phyloP scores from a whole-genome alignment of 1,140 invertebrate species.

The Parasteatoda tepidariorum region DNA sequence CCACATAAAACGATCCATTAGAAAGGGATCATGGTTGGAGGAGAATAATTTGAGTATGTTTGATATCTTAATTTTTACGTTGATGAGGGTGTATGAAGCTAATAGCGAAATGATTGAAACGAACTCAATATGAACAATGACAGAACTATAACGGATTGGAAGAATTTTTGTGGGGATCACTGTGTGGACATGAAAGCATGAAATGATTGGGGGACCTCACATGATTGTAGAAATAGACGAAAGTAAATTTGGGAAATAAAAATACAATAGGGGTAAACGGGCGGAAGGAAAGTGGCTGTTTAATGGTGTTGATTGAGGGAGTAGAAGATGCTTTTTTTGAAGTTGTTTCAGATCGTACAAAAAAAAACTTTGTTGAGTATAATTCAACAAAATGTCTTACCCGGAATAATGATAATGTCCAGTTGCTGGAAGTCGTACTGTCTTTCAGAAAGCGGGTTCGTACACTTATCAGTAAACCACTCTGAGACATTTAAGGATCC shows the following conservation, averaged over 20 bases:
- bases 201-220: constrained; percentile 22
- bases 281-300: constrained; percentile 56
- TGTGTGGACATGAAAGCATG: constrained; percentile 16
- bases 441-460: constrained; percentile 17
- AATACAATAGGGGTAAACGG: constrained; percentile 44
- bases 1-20: too few relatives aligned
- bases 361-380: too few relatives aligned
- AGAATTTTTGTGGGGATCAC: constrained; percentile 9
- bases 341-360: constrained; percentile 15
- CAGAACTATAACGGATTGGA: constrained; percentile 17
- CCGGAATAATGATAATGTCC: constrained; percentile 30
- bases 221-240: constrained; percentile 56
- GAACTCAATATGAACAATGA: constrained; percentile 1
- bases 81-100: too few relatives aligned
- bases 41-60: too few relatives aligned
- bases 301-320: constrained; percentile 1
- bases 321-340: constrained; percentile 24
- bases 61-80: too few relatives aligned
- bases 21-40: too few relatives aligned
- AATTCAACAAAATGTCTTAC: constrained; percentile 46
- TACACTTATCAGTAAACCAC: constrained; percentile 48
- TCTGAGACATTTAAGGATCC: constrained; percentile 38
- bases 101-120: neutral
- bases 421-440: constrained; percentile 43
- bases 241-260: constrained; percentile 57